phyloP scores from a whole-genome alignment of 2,888 invertebrate genomes.

The Orthosia incerta region DNA sequence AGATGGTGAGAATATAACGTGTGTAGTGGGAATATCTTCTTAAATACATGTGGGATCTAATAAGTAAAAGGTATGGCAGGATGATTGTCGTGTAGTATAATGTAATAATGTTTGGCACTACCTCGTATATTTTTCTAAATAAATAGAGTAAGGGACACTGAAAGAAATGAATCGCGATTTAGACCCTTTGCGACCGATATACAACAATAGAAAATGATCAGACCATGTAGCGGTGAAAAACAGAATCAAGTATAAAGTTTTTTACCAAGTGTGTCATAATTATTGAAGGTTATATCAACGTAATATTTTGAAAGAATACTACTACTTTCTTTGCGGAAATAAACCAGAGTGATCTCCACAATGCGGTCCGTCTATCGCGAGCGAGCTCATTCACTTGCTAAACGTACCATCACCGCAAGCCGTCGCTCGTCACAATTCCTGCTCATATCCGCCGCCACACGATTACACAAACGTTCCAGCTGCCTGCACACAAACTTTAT shows the following conservation, averaged over 20 bases:
- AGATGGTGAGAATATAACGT: slow-evolving; percentile 5
- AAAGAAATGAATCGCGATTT: not conserved
- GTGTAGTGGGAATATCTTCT: not conserved
- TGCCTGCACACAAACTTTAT: slow-evolving; percentile 36
- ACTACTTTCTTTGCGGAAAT: not conserved
- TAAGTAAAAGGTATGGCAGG: not conserved
- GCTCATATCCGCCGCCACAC: slow-evolving; percentile 23
- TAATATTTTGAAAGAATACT: not conserved
- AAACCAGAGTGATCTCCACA: not conserved
- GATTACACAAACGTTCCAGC: slow-evolving; percentile 22
- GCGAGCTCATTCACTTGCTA: slow-evolving; percentile 32
- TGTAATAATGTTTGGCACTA: not conserved
- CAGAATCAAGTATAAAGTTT: not conserved
- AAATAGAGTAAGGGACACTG: too few relatives aligned
- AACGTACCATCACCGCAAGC: slow-evolving; percentile 26
- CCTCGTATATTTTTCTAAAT: too few relatives aligned
- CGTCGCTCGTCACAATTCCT: not conserved
- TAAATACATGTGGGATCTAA: not conserved
- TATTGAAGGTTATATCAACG: not conserved
- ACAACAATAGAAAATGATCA: not conserved
- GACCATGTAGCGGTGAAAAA: not conserved
- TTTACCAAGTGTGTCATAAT: not conserved
- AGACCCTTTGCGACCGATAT: too few relatives aligned
- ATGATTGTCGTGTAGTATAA: not conserved
- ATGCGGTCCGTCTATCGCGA: not conserved